These are phyloP conservation scores for Clivina fossor DNA, from an alignment of 2,888 invertebrate species.

Conservation along the genomic window DNA sequence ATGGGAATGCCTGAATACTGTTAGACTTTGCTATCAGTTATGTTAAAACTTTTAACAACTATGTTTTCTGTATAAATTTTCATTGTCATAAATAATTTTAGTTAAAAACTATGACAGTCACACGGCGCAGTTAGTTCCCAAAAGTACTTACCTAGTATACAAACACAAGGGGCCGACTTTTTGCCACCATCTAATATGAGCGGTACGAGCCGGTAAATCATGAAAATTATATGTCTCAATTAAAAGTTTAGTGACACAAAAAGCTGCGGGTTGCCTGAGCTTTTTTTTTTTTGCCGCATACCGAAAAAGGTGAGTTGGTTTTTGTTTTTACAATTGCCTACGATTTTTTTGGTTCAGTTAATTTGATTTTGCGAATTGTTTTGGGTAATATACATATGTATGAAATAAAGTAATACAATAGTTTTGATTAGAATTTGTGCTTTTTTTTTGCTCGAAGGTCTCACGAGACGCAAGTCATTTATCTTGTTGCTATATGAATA, in stretches of 20 bases:
- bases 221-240: constrained; percentile 24
- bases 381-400: too few relatives aligned
- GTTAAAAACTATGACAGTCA: constrained; percentile 27
- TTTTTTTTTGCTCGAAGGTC: too few relatives aligned
- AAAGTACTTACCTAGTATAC: constrained; percentile 25
- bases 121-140: constrained; percentile 13
- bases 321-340: too few relatives aligned
- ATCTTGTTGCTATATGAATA: too few relatives aligned
- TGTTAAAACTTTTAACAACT: constrained; percentile 26
- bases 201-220: constrained; percentile 15
- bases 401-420: too few relatives aligned
- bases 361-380: too few relatives aligned
- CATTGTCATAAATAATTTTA: constrained; percentile 27
- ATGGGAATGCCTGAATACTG: constrained; percentile 17
- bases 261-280: too few relatives aligned
- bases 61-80: constrained; percentile 24
- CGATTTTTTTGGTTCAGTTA: too few relatives aligned
- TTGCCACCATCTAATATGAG: constrained; percentile 20
- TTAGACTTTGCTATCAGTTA: constrained; percentile 21
- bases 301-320: too few relatives aligned
- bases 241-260: constrained; percentile 20
- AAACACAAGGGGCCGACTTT: constrained; percentile 1
- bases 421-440: too few relatives aligned
- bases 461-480: too few relatives aligned
- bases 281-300: too few relatives aligned